Conservation (phyloP, 2,113 vertebrate genomes). For the Perca schrenkii region DNA sequence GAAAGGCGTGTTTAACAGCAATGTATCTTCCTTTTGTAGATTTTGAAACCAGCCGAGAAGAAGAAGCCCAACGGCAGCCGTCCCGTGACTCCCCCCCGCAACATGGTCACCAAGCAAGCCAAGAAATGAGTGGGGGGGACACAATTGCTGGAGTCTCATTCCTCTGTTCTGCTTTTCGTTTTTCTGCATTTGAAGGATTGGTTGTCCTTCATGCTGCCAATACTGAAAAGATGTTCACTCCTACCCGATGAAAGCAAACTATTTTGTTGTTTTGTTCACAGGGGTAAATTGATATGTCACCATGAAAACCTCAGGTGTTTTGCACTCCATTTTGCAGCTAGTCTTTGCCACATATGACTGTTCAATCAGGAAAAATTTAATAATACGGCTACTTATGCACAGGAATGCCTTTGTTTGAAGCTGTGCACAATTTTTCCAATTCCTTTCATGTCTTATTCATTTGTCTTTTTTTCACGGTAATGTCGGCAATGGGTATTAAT, state of each 20-base stretch:
- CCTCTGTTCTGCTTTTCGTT: slow-evolving; percentile 90
- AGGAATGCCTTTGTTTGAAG: slow-evolving; percentile 83
- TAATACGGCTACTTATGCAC: slow-evolving; percentile 79
- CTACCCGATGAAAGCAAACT: slow-evolving; percentile 78
- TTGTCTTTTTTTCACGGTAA: slow-evolving; percentile 55
- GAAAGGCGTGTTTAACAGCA: not conserved
- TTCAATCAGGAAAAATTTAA: slow-evolving; percentile 80
- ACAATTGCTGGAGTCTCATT: slow-evolving; percentile 79
- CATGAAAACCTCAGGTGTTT: slow-evolving; percentile 87
- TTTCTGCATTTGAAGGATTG: slow-evolving; percentile 85
- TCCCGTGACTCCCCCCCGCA: slow-evolving; percentile 96
- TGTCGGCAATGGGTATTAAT: slow-evolving; percentile 62
- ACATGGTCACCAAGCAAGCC: slow-evolving; percentile 98
- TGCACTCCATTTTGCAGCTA: slow-evolving; percentile 86
- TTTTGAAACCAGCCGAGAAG: slow-evolving; percentile 98
- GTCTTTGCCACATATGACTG: slow-evolving; percentile 83
- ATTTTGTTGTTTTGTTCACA: slow-evolving; percentile 79
- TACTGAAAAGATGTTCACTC: slow-evolving; percentile 79
- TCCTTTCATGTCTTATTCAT: slow-evolving; percentile 59
- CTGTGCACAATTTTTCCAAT: slow-evolving; percentile 76
- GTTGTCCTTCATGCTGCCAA: slow-evolving; percentile 77
- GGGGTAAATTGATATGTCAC: slow-evolving; percentile 81
- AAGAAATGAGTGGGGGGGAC: slow-evolving; percentile 90
- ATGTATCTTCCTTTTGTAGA: slow-evolving; percentile 79
- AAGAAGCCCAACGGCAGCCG: slow-evolving; percentile 98